Evolutionary conservation across 2,797 vertebrate species (phyloP).

Genomic region (Dryobates pubescens): DNA sequence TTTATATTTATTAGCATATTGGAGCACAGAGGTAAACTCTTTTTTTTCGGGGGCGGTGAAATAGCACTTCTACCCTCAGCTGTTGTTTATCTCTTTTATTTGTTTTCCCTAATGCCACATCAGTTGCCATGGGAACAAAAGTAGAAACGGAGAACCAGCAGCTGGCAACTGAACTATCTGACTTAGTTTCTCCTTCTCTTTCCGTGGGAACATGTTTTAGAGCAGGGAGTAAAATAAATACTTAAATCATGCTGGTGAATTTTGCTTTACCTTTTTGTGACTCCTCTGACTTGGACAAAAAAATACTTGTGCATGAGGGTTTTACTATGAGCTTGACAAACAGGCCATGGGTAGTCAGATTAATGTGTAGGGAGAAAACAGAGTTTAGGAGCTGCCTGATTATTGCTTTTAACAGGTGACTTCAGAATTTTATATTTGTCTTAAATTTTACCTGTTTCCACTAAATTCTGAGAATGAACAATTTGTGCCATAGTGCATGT

Average conservation of each 20-base stretch:
- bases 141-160: not conserved
- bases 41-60: not conserved
- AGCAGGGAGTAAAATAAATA: not conserved
- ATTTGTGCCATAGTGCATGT: not conserved
- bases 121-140: conserved; percentile 61
- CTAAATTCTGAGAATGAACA: not conserved
- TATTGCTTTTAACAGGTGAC: not conserved
- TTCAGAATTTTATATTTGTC: not conserved
- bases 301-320: not conserved
- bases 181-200: conserved; percentile 42
- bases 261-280: not conserved
- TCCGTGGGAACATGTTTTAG: conserved; percentile 16
- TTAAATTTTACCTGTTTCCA: not conserved
- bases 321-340: not conserved
- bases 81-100: conserved; percentile 33
- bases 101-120: conserved; percentile 38
- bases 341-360: not conserved
- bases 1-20: not conserved
- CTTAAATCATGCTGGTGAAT: not conserved
- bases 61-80: not conserved
- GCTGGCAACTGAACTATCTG: conserved; percentile 25
- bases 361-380: not conserved
- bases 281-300: not conserved
- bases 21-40: not conserved
- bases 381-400: not conserved